These are phyloP conservation scores for Tragopan temminckii DNA, from an alignment of 2,797 vertebrate species.

Conservation along the genomic window DNA sequence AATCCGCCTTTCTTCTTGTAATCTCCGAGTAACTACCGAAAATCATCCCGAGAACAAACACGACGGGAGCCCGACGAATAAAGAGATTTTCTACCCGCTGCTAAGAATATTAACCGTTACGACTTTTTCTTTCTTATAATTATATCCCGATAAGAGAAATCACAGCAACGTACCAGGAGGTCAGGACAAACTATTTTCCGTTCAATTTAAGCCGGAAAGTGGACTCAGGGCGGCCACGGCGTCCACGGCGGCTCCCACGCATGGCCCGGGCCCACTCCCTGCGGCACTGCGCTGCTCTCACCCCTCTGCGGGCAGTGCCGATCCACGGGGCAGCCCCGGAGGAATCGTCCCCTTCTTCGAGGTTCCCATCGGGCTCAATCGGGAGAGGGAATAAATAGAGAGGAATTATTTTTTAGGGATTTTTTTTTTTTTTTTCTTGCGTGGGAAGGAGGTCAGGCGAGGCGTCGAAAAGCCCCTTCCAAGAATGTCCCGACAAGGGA, in stretches of 20 bases:
- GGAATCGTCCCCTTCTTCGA: accelerated
- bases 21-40: background rate
- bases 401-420: too few relatives aligned
- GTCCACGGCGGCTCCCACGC: background rate
- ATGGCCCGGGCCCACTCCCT: background rate
- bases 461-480: background rate
- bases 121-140: background rate
- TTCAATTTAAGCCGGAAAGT: background rate
- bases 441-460: background rate
- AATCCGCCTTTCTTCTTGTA: background rate
- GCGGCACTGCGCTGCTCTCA: background rate
- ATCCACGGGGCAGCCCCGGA: accelerated
- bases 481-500: background rate
- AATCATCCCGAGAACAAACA: background rate
- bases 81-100: background rate
- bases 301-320: accelerated
- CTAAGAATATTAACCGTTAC: background rate
- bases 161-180: accelerated
- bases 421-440: accelerated
- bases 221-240: accelerated
- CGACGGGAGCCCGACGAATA: background rate
- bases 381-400: background rate
- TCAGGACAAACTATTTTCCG: background rate
- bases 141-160: accelerated
- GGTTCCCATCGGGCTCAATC: background rate